Base-by-base conservation (phyloP, 2,888 invertebrate genomes). In the Mimumesa dahlbomi region DNA sequence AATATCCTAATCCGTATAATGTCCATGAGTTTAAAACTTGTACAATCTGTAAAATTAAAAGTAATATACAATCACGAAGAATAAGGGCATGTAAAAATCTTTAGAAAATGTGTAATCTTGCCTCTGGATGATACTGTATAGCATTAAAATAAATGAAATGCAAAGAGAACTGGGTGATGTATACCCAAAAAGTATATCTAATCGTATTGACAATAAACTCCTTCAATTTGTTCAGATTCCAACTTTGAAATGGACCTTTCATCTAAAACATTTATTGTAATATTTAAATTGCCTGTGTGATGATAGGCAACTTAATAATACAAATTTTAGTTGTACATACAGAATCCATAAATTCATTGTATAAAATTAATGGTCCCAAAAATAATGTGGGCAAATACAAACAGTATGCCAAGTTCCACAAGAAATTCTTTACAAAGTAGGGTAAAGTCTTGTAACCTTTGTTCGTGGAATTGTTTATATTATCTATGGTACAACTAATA, bases 141-240 rank as follows among this genome's bases (percentile, higher is more conserved):
- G 95, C 94, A 88, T 94, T 94, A 75, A 96, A 94, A 87, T 97
- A 97, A 50, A 97, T 89, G 85, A 92, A 97, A 90, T 98, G 97
- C 42, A 96, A 91, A 0, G 92, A 88, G 50, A 95, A 87, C 81
- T 97, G 94, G 70, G 94, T 92, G 63, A 95, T 89, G 16, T 93
- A 84, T 65, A 93, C 91, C 93, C 96, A 97, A 75, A 93, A 91
- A 6, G 91, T 72, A 63, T 93, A 93, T 76, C 95, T 90, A 1
- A 89, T 45, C 67, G 94, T 48, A 76, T 85, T 85, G 0, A 85
- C 75, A 2, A 78, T 64, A 66, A 86, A 75, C 7, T 9, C 67
- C 5, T 50, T 19, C 0, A 84, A 9, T 64, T 83, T 84, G 40
- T 62, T 57, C 2, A 57, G 49, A 34, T 66, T 86, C 87, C 86